Conservation (phyloP, 2,888 invertebrate genomes). For the Carabus problematicus region DNA sequence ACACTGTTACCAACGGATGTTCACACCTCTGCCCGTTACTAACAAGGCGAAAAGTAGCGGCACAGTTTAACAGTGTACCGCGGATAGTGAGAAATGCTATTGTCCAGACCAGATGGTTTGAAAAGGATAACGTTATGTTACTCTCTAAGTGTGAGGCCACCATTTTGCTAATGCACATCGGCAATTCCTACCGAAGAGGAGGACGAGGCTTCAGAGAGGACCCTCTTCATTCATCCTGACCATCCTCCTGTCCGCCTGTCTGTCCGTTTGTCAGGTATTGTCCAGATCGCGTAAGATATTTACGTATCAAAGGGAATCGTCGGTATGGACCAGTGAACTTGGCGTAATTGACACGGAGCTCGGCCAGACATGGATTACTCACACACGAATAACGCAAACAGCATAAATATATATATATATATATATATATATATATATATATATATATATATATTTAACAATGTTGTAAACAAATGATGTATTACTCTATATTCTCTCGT, state of each 20-base stretch:
- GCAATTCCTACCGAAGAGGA: conserved; percentile 53
- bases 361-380: too few species aligned
- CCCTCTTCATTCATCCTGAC: conserved; percentile 47
- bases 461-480: too few species aligned
- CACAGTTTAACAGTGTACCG: conserved; percentile 25
- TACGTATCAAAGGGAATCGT: conserved; percentile 43
- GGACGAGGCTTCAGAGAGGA: conserved; percentile 50
- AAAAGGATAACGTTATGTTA: conserved; percentile 42
- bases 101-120: conserved; percentile 55
- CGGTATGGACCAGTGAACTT: conserved; percentile 40
- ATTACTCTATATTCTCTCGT: too few species aligned
- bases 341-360: conserved; percentile 27
- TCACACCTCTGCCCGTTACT: too few species aligned
- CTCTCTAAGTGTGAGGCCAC: conserved; percentile 39
- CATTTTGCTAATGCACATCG: conserved; percentile 59
- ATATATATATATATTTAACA: too few species aligned
- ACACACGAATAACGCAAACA: too few species aligned
- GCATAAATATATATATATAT: too few species aligned
- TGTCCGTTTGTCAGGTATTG: conserved; percentile 45
- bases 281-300: conserved; percentile 49
- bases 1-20: conserved; percentile 21
- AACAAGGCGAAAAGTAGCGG: background rate
- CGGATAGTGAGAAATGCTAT: conserved; percentile 53
- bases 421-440: too few species aligned
- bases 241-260: conserved; percentile 16